phyloP scores from a whole-genome alignment of 2,797 vertebrate genomes.

The Characodon lateralis region DNA sequence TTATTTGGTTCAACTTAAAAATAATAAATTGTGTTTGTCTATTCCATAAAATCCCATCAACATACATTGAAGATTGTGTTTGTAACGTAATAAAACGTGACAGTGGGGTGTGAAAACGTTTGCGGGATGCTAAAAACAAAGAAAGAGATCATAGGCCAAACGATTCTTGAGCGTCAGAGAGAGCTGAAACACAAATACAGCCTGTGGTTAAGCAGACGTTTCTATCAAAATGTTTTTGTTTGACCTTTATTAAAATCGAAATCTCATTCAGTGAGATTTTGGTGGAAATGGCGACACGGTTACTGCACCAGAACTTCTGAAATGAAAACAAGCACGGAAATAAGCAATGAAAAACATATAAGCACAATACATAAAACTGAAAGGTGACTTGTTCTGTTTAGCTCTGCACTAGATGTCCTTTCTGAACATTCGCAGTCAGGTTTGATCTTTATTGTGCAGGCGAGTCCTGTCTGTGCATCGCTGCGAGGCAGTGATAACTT shows the following conservation, averaged over 20 bases:
- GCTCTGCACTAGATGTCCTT: constrained; percentile 17
- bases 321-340: constrained; percentile 7
- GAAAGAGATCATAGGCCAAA: not conserved
- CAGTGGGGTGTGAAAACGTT: not conserved
- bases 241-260: constrained; percentile 58
- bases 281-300: constrained; percentile 36
- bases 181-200: constrained; percentile 10
- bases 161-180: constrained; percentile 7
- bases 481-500: constrained; percentile 57
- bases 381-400: constrained; percentile 9
- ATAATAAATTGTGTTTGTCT: not conserved
- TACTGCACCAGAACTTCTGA: constrained; percentile 21
- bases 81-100: not conserved
- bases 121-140: not conserved
- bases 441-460: constrained; percentile 44
- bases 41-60: not conserved
- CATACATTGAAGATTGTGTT: not conserved
- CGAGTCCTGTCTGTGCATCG: constrained; percentile 21
- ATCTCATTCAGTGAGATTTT: constrained; percentile 33
- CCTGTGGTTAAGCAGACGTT: not conserved
- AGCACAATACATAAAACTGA: not conserved
- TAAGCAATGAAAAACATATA: not conserved
- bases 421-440: constrained; percentile 12
- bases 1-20: not conserved
- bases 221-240: constrained; percentile 19